A percentile compares a stretch with the other conserved stretches of the same genome.
Conservation (phyloP, 2,797 vertebrate species). For the Anguilla megastoma region DNA sequence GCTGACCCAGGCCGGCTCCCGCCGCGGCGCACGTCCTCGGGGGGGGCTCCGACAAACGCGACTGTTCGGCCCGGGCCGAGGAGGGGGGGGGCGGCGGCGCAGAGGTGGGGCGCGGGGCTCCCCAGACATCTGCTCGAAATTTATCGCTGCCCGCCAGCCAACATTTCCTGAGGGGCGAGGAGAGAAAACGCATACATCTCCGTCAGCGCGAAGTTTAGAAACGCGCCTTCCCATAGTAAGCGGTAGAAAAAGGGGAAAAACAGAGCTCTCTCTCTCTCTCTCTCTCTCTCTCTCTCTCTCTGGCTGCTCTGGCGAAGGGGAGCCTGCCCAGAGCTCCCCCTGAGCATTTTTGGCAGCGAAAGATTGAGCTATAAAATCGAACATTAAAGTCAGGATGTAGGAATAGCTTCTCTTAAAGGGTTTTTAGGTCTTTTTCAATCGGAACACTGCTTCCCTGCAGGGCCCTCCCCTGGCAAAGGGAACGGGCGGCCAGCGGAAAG, state of each 20-base stretch:
- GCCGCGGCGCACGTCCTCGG: background rate
- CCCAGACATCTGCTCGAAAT: slow-evolving; percentile 58
- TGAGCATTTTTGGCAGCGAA: slow-evolving; percentile 47
- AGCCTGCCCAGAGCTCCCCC: slow-evolving; percentile 35
- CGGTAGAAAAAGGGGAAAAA: background rate
- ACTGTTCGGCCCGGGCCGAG: background rate
- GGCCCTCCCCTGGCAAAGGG: background rate
- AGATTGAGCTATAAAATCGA: slow-evolving; percentile 29
- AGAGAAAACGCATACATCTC: slow-evolving; percentile 51
- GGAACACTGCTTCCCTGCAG: background rate
- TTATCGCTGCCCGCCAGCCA: slow-evolving; percentile 54
- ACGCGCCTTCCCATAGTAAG: background rate
- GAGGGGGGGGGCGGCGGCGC: background rate
- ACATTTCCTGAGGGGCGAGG: slow-evolving; percentile 56
- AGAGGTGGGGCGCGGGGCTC: slow-evolving; percentile 27
- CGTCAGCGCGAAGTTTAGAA: slow-evolving; percentile 39
- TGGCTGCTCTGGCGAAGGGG: background rate
- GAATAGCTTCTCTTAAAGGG: background rate
- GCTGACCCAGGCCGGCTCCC: background rate
- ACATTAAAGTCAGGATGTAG: slow-evolving; percentile 32
- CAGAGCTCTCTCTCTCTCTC: background rate
- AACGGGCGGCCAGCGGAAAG: background rate
- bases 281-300: too few relatives aligned
- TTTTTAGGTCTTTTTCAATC: slow-evolving; percentile 6
- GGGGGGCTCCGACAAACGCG: background rate